phyloP scores from a whole-genome alignment of 1,140 invertebrate genomes.

The Procambarus clarkii region DNA sequence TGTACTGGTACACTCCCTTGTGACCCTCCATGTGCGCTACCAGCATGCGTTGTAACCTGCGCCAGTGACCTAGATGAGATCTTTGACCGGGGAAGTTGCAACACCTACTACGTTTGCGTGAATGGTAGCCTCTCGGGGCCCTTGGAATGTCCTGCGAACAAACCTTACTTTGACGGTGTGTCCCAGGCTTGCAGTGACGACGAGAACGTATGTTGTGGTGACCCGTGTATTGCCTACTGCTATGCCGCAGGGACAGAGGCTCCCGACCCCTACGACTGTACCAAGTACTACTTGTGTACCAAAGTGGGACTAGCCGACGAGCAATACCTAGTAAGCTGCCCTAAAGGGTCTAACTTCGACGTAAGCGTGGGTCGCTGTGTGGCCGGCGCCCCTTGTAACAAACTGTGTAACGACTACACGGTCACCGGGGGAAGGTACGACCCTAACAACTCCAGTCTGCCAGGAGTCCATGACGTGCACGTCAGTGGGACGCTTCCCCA shows the following conservation, averaged over 20 bases:
- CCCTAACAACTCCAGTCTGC: too few species aligned
- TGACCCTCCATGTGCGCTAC: neutral
- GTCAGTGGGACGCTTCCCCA: neutral
- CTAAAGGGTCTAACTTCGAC: neutral
- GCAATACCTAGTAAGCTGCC: neutral
- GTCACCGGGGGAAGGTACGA: too few species aligned
- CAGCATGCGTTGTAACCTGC: conserved; percentile 19
- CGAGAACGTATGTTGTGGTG: neutral
- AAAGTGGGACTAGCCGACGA: neutral
- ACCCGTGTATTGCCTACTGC: too few species aligned
- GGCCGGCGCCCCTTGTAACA: neutral
- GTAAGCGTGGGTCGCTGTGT: neutral
- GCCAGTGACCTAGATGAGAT: neutral
- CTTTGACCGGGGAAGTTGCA: conserved; percentile 4
- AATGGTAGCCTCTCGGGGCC: too few species aligned
- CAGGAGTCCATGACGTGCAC: too few species aligned
- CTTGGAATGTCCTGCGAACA: too few species aligned
- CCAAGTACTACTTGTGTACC: too few species aligned
- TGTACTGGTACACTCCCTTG: neutral
- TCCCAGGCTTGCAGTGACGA: neutral
- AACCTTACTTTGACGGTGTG: neutral
- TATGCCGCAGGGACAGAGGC: too few species aligned
- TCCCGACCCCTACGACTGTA: too few species aligned
- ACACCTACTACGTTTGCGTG: neutral
- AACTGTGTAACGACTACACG: neutral